Evolutionary conservation across 2,113 vertebrate genomes (phyloP), one percentile per base, ranked within the genome.

Genomic region (Collichthys lucidus): DNA sequence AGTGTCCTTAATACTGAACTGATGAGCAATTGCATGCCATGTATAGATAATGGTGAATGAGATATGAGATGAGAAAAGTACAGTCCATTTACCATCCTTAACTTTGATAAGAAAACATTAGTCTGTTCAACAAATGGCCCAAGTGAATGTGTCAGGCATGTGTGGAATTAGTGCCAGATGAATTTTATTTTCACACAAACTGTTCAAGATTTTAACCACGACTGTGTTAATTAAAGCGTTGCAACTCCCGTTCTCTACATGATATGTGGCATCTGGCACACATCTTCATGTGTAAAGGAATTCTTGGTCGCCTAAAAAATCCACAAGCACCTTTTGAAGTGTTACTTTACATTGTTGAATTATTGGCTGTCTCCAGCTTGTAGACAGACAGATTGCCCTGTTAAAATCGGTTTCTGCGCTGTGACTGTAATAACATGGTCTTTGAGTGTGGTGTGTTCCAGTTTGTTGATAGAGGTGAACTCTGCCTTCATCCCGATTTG

Each of bases 261-360:
- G 47, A 26, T 31, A 79, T n/a, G 55, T 68, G 74, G 72, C 88
- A 86, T 89, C 74, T 93, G 88, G 85, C 49, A 74, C 52, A 86
- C 79, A 84, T 83, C 76, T 86, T 74, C 80, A 67, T 0, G 1
- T 69, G 84, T 40, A 50, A 74, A 70, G 59, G 59, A 49, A 68
- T 77, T 77, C 29, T 52, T 44, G 53, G 12, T 65, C 40, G 63
- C 53, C 63, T 64, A 57, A 66, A 70, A 42, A 75, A 69, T 80
- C 79, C 84, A 74, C 72, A 82, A 85, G 77, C 59, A 78, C 24
- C 52, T 70, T 83, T 78, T 72, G 55, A 86, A 77, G 53, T 35
- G 16, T 69, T 66, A 26, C 52, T 77, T 59, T 61, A 56, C 59
- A 31, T 79, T 49, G 59, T 24, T 22, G 52, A n/a, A 62, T 31